Evolutionary conservation across 2,888 invertebrate genomes (phyloP).

Genomic region (Pristionchus mayeri): DNA sequence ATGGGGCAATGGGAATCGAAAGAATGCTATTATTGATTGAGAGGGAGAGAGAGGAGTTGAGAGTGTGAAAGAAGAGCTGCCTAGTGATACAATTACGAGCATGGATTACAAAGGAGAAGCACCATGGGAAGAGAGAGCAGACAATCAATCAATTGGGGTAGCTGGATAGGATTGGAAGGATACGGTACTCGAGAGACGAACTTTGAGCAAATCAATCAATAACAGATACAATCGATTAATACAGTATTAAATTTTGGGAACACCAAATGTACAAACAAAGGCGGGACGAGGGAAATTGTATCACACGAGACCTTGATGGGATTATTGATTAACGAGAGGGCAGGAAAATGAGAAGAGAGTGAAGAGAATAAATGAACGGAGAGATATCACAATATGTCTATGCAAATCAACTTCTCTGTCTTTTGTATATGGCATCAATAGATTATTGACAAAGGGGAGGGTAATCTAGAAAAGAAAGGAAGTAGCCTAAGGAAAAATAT

Average conservation of each 20-base stretch:
- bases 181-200: slow-evolving; percentile 33
- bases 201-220: slow-evolving; percentile 34
- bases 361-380: slow-evolving; percentile 19
- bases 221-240: slow-evolving; percentile 32
- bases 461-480: background rate
- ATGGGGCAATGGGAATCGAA: background rate
- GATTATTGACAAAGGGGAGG: background rate
- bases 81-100: slow-evolving; percentile 13
- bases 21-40: slow-evolving; percentile 18
- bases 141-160: slow-evolving; percentile 18
- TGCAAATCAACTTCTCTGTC: slow-evolving; percentile 24
- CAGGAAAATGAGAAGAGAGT: background rate
- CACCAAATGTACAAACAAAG: slow-evolving; percentile 36
- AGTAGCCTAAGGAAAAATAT: background rate
- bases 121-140: slow-evolving; percentile 18
- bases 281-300: slow-evolving; percentile 19
- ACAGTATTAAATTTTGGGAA: background rate
- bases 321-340: slow-evolving; percentile 28
- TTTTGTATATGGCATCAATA: background rate
- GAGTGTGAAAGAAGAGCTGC: slow-evolving; percentile 28
- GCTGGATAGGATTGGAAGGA: slow-evolving; percentile 4
- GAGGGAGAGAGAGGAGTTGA: background rate
- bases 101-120: slow-evolving; percentile 9
- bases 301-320: slow-evolving; percentile 40
- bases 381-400: slow-evolving; percentile 38